Evolutionary conservation across 2,888 invertebrate species (phyloP).

Genomic region (Aphodius granarius): DNA sequence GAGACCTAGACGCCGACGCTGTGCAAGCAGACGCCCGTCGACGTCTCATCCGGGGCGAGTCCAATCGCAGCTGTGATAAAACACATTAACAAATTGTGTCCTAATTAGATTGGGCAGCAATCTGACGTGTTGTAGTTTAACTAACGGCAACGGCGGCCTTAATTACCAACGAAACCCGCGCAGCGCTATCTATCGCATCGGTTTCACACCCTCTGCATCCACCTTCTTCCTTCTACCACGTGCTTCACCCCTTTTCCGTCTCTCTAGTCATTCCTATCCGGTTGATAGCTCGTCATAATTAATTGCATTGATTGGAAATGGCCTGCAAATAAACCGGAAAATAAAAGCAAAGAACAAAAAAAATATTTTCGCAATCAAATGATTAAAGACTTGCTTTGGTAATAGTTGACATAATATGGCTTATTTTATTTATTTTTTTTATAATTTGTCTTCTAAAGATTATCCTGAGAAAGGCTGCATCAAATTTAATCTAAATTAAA

Average conservation of each 20-base stretch:
- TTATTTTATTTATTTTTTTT: no score
- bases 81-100: constrained; percentile 57
- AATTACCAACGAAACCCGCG: constrained; percentile 39
- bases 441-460: no score
- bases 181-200: background rate
- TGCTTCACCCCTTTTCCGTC: background rate
- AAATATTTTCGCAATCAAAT: no score
- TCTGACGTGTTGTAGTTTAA: constrained; percentile 52
- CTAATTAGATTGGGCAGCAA: constrained; percentile 56
- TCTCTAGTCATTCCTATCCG: background rate
- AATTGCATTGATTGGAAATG: background rate
- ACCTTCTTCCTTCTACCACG: background rate
- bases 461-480: no score
- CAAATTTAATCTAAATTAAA: no score
- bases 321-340: no score
- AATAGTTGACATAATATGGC: no score
- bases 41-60: constrained; percentile 43
- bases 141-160: constrained; percentile 48
- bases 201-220: background rate
- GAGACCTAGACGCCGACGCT: constrained; percentile 31
- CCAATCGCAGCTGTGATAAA: constrained; percentile 54
- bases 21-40: constrained; percentile 20
- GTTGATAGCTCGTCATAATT: background rate
- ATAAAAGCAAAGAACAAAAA: no score
- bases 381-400: no score